phyloP scores from a whole-genome alignment of 2,888 invertebrate species.

The Cheilosia vernalis region DNA sequence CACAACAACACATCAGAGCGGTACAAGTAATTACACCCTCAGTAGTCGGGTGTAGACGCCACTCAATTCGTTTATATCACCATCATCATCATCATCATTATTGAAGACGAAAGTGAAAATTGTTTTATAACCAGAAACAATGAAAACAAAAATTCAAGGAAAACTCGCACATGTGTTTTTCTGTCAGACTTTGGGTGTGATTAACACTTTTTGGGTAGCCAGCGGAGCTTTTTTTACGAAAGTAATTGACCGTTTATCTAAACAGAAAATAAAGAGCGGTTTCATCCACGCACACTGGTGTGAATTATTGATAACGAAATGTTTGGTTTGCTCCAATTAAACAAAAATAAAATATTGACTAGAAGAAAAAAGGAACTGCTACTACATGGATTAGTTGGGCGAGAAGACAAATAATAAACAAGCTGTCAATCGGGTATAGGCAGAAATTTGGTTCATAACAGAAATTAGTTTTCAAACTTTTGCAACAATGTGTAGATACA shows the following conservation, averaged over 20 bases:
- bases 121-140: not conserved
- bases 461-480: not conserved
- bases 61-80: slow-evolving; percentile 11
- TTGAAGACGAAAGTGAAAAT: slow-evolving; percentile 24
- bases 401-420: slow-evolving; percentile 33
- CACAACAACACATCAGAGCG: not conserved
- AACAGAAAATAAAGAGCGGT: slow-evolving; percentile 6
- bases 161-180: slow-evolving; percentile 31
- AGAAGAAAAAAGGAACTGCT: not conserved
- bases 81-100: not conserved
- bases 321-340: slow-evolving; percentile 29
- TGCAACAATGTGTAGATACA: not conserved
- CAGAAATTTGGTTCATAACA: not conserved
- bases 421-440: slow-evolving; percentile 6
- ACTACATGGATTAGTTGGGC: slow-evolving; percentile 7
- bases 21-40: not conserved
- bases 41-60: slow-evolving; percentile 14
- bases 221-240: slow-evolving; percentile 17
- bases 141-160: slow-evolving; percentile 7
- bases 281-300: slow-evolving; percentile 12
- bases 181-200: slow-evolving; percentile 1
- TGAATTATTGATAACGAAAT: slow-evolving; percentile 46
- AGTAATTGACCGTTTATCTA: slow-evolving; percentile 51
- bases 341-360: slow-evolving; percentile 38
- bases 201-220: slow-evolving; percentile 10